Conservation (phyloP, 1,140 invertebrate species). For the Pogonognathellus flavescens region DNA sequence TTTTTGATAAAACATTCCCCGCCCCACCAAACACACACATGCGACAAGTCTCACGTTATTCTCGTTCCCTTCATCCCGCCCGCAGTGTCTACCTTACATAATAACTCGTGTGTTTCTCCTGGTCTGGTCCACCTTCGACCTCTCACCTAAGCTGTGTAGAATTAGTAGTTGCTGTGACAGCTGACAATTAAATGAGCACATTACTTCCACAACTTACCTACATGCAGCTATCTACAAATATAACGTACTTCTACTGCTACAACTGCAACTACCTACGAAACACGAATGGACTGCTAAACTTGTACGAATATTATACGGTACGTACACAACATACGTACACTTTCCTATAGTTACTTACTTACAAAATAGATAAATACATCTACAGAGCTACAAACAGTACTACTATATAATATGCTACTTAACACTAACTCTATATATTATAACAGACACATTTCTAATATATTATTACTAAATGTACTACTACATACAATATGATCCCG, state of each 20-base stretch:
- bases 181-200: not conserved
- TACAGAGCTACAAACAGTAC: no score
- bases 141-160: not conserved
- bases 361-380: no score
- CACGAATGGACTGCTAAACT: not conserved
- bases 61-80: not conserved
- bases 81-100: not conserved
- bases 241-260: no score
- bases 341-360: not conserved
- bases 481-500: no score
- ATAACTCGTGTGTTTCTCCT: not conserved
- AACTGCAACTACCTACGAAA: not conserved
- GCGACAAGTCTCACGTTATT: no score
- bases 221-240: not conserved
- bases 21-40: not conserved
- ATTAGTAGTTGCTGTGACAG: not conserved
- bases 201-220: no score
- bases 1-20: constrained; percentile 43
- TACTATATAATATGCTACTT: no score
- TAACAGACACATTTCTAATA: no score
- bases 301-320: not conserved
- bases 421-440: no score
- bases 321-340: not conserved
- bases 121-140: not conserved
- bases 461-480: no score